Evolutionary conservation across 2,113 vertebrate genomes (phyloP).

Genomic region (Apteryx mantelli): DNA sequence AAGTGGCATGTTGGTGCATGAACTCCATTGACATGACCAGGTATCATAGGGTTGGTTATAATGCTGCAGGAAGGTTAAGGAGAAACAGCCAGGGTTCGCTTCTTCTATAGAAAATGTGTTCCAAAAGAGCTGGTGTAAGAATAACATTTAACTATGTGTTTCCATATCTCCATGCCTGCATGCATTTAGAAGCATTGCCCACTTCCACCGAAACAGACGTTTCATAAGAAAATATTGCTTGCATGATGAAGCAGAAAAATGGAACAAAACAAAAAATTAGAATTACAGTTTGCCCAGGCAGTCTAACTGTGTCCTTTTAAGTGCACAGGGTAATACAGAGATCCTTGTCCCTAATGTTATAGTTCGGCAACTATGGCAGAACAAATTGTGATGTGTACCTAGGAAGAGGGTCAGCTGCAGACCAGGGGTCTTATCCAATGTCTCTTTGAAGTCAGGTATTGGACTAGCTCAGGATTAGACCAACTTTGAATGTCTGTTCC

Average conservation of each 20-base stretch:
- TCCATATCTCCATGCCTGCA: neutral
- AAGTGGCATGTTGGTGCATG: neutral
- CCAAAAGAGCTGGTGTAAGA: neutral
- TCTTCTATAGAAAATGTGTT: neutral
- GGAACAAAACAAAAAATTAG: neutral
- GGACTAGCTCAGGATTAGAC: neutral
- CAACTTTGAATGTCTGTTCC: neutral
- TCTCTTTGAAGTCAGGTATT: neutral
- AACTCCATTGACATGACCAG: neutral
- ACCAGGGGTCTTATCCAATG: neutral
- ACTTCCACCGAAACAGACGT: neutral
- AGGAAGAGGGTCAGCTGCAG: neutral
- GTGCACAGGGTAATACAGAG: neutral
- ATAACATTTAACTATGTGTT: neutral
- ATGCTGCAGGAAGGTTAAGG: neutral
- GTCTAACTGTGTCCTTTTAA: neutral
- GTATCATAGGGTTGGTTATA: neutral
- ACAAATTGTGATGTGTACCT: neutral
- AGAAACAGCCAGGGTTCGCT: neutral
- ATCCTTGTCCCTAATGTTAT: neutral
- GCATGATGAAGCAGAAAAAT: neutral
- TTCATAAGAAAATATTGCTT: neutral
- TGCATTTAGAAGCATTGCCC: neutral
- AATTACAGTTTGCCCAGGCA: neutral
- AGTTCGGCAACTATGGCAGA: neutral